Evolutionary conservation across 2,113 vertebrate species (phyloP), one percentile per base, ranked within the genome.

Genomic region (Craseonycteris thonglongyai): DNA sequence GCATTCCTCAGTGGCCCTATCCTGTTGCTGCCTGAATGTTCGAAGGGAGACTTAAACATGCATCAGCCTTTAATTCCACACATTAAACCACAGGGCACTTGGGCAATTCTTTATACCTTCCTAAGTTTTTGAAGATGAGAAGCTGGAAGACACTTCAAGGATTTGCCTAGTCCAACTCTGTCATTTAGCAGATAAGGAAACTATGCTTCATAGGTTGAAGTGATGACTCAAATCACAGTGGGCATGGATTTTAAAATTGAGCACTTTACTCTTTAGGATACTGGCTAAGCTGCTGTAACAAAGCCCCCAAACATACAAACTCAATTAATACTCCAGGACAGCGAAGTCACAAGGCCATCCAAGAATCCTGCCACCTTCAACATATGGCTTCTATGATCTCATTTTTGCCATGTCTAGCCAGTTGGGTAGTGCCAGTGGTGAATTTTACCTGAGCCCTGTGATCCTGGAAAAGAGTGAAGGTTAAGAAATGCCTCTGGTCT

Each of bases 181-280:
- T 91, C 45, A 90, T 45, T 94, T 61, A 90, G 19, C 22, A 89
- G 47, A 69, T 65, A 91, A 85, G 10, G 26, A 81, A 90, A 88
- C 7, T 38, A 38, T 65, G 7, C 33, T 94, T 68, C 51, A 68
- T 33, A 30, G n/a, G 14, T 19, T 12, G 14, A 79, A 38, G 16
- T 76, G 26, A 47, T 82, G 7, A 54, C 6, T 93, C 38, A 83
- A 18, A 26, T 86, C 11, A 92, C 30, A 75, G 47, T 33, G 22
- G 24, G 4, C 30, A 28, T 59, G 10, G 12, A 11, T 75, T 93
- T 78, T 54, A 56, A 84, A 63, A 56, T 4, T 59, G 54, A 94
- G 8, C 4, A 54, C 0, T 28, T 94, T 54, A 38, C 47, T 74
- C 35, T 72, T 92, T 69, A 65, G 22, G 18, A 63, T 69, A 65